phyloP scores from a whole-genome alignment of 1,140 invertebrate genomes.

The Nasonia giraulti region DNA sequence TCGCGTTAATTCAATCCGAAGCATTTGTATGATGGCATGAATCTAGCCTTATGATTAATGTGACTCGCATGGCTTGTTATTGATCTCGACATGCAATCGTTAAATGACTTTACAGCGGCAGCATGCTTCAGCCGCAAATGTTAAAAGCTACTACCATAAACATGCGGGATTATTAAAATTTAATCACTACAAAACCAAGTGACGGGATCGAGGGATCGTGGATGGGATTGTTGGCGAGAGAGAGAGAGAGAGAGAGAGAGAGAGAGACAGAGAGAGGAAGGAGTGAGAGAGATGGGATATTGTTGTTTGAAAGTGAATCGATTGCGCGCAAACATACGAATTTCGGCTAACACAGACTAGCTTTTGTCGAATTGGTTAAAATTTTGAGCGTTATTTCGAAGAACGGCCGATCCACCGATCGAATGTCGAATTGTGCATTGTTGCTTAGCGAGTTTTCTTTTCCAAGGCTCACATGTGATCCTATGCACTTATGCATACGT shows the following conservation, averaged over 20 bases:
- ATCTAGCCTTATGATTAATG: constrained; percentile 34
- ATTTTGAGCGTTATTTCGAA: neutral
- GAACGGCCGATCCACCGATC: constrained; percentile 23
- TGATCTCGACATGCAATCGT: constrained; percentile 32
- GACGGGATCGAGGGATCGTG: constrained; percentile 37
- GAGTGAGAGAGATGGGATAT: constrained; percentile 57
- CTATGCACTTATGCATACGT: neutral
- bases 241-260: constrained; percentile 54
- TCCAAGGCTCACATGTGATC: neutral
- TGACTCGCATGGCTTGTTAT: constrained; percentile 52
- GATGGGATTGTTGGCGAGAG: constrained; percentile 51
- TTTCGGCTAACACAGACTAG: neutral
- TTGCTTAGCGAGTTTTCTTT: neutral
- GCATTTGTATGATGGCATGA: constrained; percentile 8
- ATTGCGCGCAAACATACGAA: constrained; percentile 61
- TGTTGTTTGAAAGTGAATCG: constrained; percentile 63
- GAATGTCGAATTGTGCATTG: neutral
- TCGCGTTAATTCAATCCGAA: constrained; percentile 15
- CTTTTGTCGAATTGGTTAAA: neutral
- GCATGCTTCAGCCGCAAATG: constrained; percentile 42
- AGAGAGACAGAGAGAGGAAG: constrained; percentile 59
- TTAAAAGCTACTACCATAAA: constrained; percentile 44
- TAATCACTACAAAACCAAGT: constrained; percentile 39
- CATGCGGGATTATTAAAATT: constrained; percentile 41
- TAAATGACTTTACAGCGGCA: constrained; percentile 28